Evolutionary conservation across 30 jellyfish, hydroid and myxozoan species (phyloP).

Genomic region (Calvadosia cruxmelitensis): DNA sequence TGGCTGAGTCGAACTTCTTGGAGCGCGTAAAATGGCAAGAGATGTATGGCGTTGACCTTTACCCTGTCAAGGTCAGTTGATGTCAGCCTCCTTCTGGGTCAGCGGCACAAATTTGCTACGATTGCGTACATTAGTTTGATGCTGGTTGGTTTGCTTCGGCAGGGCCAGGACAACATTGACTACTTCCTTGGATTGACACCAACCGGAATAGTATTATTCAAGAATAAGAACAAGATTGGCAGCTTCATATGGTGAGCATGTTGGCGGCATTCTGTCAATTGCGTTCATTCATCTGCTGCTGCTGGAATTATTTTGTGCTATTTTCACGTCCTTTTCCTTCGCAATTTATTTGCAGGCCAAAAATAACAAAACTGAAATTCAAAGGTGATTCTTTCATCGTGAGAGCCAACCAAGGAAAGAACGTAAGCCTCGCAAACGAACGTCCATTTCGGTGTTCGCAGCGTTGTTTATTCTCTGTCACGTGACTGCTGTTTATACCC

Average conservation of each 20-base stretch:
- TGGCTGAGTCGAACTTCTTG: slow-evolving; percentile 71
- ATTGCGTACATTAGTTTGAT: no score
- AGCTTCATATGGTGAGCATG: slow-evolving; percentile 84
- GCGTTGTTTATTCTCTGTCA: no score
- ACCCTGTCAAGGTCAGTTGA: slow-evolving; percentile 61
- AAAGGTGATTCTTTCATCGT: slow-evolving; percentile 70
- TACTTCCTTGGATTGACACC: slow-evolving; percentile 95
- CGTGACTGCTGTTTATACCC: no score
- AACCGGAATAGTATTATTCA: slow-evolving; percentile 92
- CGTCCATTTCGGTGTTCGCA: no score
- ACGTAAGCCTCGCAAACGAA: slow-evolving; percentile 66
- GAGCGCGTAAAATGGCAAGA: slow-evolving; percentile 99
- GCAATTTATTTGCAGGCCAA: slow-evolving; percentile 64
- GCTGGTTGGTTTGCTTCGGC: no score
- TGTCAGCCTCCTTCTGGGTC: background rate
- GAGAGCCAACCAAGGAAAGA: slow-evolving; percentile 89
- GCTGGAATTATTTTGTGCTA: background rate
- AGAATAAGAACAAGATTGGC: slow-evolving; percentile 84
- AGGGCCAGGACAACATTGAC: slow-evolving; percentile 94
- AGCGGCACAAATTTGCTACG: no score
- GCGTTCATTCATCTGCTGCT: background rate
- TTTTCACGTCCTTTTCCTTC: background rate
- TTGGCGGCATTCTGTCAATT: background rate
- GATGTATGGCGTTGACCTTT: slow-evolving; percentile 96
- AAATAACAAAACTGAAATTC: slow-evolving; percentile 77